Evolutionary conservation across 2,797 vertebrate genomes (phyloP), one percentile per base, ranked within the genome.

Genomic region (Sebastes iracundus): DNA sequence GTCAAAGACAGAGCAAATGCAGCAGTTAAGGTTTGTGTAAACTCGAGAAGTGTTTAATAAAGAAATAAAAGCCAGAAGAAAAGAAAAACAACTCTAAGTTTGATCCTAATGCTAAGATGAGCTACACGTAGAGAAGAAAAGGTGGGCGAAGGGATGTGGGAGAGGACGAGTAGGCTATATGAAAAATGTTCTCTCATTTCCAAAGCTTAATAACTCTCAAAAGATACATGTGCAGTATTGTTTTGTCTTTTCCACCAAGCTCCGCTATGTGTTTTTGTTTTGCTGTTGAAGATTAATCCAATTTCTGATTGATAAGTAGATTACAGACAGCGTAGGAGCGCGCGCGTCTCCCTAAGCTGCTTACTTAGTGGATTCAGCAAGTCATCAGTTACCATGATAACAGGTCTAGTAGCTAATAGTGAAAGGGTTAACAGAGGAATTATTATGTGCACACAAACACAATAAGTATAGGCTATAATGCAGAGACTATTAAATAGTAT

Each of bases 291-390:
- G 78, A 90, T 90, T 82, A 90, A 92, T 92, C 75, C 75, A 88
- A 86, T 89, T 90, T 89, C 55, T 91, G 86, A 92, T 93, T 90
- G 85, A 81, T 91, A 92, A 93, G 69, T 88, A 85, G 90, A 92
- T 92, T 91, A 85, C 66, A 79, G 74, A 75, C 49, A 42, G 69
- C 28, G 32, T 22, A 65, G 74, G 72, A 73, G 52, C 18, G 56
- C 55, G 59, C 4, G 20, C 64, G 33, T 74, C 73, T 88, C 79
- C 60, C 72, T 87, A 89, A 92, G 84, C 88, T 88, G 86, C 86
- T 92, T 88, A 87, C 73, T 89, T 83, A 81, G 77, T 79, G 77
- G 70, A 91, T 91, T 80, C 77, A 75, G 77, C 56, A 74, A 86
- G 83, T 89, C 90, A 87, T 92, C 83, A 88, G 79, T 90, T 90